Base-by-base conservation (phyloP, 2,113 vertebrate species). In the Pseudopodoces humilis region DNA sequence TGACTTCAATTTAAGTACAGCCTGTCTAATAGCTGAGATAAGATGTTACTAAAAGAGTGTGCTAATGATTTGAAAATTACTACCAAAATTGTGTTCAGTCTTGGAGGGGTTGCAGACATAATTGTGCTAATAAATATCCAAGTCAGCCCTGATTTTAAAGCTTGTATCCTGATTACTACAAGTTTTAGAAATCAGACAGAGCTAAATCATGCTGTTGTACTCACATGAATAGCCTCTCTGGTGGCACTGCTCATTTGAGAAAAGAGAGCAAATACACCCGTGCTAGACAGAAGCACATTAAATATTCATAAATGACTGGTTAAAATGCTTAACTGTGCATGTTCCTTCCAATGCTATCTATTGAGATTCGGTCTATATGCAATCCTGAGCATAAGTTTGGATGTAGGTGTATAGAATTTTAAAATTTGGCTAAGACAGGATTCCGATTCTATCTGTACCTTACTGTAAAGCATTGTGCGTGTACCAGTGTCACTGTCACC, bases 41-140 rank as follows among this genome's bases (percentile, higher is more conserved):
- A 93, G 74, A 95, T 55, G 60, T 75, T 92, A 47, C 70, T 94
- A 80, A 96, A 95, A 84, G 74, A 72, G 41, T 55, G 47, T 76
- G 62, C 43, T 96, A 94, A 91, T 95, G 83, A 96, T 92, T 90
- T 90, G 80, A 94, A 96, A 97, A 97, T 96, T 96, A 27, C 93
- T 86, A 86, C 72, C 55, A 92, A 86, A 94, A 96, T 83, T 83
- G 75, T 81, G 43, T 88, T 91, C 65, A 41, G 46, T 58, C 62
- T 90, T 50, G 8, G 4, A 74, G 2, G 47, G 72, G 67, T 71
- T 83, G 74, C 75, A 96, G 79, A 74, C 7, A 5, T 94, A 93
- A 92, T 94, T 94, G 71, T 81, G 19, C 62, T 92, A 96, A 92
- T 95, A 96, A 94, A 89, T 93, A 91, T 72, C 80, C 20, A 72